Evolutionary conservation across 2,888 invertebrate species (phyloP).

Genomic region (Microctonus brassicae): DNA sequence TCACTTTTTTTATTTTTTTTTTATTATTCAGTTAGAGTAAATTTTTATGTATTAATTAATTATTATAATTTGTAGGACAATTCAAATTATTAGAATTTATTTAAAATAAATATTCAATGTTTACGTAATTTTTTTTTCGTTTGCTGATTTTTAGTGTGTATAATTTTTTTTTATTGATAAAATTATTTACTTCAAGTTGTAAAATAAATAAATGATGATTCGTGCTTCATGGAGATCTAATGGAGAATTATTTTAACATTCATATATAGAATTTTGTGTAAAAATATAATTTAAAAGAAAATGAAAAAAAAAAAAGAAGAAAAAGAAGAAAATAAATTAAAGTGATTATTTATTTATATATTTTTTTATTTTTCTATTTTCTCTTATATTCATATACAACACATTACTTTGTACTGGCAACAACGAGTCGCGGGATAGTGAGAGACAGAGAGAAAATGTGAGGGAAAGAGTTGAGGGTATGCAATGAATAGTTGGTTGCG

Average conservation of each 20-base stretch:
- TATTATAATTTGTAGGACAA: too few relatives aligned
- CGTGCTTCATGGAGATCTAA: neutral
- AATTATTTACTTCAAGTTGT: neutral
- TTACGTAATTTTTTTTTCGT: too few relatives aligned
- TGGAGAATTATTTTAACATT: neutral
- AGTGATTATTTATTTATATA: too few relatives aligned
- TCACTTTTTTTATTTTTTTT: too few relatives aligned
- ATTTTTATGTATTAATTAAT: too few relatives aligned
- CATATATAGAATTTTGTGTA: neutral
- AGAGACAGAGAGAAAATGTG: neutral
- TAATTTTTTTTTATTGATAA: too few relatives aligned
- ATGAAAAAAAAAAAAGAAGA: neutral
- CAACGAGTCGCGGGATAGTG: constrained; percentile 1
- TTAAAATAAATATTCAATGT: too few relatives aligned
- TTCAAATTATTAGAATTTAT: too few relatives aligned
- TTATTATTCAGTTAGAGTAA: too few relatives aligned
- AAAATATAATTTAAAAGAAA: neutral
- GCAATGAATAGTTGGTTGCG: constrained; percentile 33
- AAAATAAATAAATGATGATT: neutral
- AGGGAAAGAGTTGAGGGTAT: neutral
- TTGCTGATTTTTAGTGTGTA: too few relatives aligned
- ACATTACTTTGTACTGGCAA: neutral
- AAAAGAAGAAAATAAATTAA: neutral
- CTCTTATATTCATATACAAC: constrained; percentile 10
- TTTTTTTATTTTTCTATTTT: constrained; percentile 1